Base-by-base conservation (phyloP, 2,888 invertebrate genomes). In the Sesamia inferens region DNA sequence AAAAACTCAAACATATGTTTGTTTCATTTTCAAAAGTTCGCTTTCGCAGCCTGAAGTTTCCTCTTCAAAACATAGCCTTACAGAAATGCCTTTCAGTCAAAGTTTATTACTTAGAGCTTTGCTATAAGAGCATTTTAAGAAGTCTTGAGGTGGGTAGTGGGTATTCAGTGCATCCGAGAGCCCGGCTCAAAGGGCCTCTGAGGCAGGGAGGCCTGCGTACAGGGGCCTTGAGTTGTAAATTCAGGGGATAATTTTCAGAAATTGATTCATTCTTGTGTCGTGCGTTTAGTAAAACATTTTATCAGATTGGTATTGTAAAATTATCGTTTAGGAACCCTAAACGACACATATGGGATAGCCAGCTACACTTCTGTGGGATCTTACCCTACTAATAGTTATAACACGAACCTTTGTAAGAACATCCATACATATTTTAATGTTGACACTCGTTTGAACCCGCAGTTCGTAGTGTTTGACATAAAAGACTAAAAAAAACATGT, bases 131-230 rank as follows among this genome's bases (percentile, higher is more conserved):
- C 89, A 85, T 90, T 93, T 91, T 89, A 89, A 91, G 90, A 90
- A 91, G 91, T 88, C 87, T 88, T 71, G 77, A 79, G 85, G 84
- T 83, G 54, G 74, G 79, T 71, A 82, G 70, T 61, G 88, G 90
- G 91, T 91, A 94, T 93, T 92, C 88, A 87, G 90, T 91, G 92
- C 92, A 94, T 93, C 91, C 90, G 90, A 88, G 93, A 89, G 91
- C 89, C 87, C 88, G 86, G 84, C 92, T 93, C 93, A 93, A 94
- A 94, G 92, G 92, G 87, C 87, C 87, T 84, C 86, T 79, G 86
- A 82, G 84, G 87, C 82, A 79, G 78, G 81, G 85, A 81, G 79
- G 85, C 78, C 85, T 73, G 64, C n/a, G 74, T 87, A 83, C 65
- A 69, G 78, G 64, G 75, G 67, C 85, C 79, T 78, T 39, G 44